Evolutionary conservation across 2,113 vertebrate species (phyloP).

Genomic region (Equus przewalskii): DNA sequence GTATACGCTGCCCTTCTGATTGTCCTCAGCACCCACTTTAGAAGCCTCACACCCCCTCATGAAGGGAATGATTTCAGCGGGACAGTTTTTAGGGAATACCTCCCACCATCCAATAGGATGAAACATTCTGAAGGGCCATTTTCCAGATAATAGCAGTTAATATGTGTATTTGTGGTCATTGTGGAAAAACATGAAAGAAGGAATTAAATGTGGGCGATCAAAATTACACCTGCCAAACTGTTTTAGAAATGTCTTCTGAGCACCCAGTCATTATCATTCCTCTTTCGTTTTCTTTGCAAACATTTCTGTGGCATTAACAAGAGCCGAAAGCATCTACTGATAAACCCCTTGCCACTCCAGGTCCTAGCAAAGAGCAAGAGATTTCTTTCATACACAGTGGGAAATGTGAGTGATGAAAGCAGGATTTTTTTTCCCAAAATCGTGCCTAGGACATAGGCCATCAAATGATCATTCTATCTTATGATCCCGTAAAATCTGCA

Average conservation of each 20-base stretch:
- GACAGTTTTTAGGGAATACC: background rate
- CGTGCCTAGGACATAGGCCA: constrained; percentile 63
- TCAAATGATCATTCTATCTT: constrained; percentile 85
- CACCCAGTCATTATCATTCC: background rate
- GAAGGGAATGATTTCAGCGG: constrained; percentile 31
- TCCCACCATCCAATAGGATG: background rate
- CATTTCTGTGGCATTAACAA: background rate
- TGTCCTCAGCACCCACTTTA: background rate
- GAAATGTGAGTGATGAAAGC: constrained; percentile 68
- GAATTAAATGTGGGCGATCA: background rate
- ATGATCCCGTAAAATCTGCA: constrained; percentile 83
- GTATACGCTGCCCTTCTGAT: background rate
- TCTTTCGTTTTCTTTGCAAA: constrained; percentile 42
- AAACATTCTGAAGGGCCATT: background rate
- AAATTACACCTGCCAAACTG: background rate
- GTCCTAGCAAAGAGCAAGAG: constrained; percentile 38
- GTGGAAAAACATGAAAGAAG: background rate
- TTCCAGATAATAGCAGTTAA: background rate
- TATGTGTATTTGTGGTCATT: background rate
- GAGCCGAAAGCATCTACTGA: background rate
- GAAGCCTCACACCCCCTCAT: background rate
- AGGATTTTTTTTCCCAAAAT: constrained; percentile 8
- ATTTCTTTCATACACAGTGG: constrained; percentile 50
- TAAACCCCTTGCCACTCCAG: background rate
- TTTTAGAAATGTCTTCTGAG: constrained; percentile 10